These are phyloP conservation scores for Heliconius nattereri DNA, from an alignment of 1,140 invertebrate species.

Conservation along the genomic window DNA sequence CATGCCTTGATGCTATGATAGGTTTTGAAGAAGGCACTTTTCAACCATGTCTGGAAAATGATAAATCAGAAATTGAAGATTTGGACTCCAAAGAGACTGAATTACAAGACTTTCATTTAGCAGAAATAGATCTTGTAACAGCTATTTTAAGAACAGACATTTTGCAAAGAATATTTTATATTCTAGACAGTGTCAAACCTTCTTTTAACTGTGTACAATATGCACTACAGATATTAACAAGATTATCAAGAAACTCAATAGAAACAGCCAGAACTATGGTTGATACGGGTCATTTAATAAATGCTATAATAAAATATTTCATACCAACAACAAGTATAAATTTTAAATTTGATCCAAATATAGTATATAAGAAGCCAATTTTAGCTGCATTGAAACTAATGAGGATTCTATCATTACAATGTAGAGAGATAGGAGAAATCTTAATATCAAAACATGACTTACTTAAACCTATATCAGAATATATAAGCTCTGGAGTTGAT, in stretches of 20 bases:
- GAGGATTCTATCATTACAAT: slow-evolving; percentile 77
- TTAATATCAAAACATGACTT: slow-evolving; percentile 75
- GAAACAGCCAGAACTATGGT: slow-evolving; percentile 83
- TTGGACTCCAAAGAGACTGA: slow-evolving; percentile 84
- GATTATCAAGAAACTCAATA: slow-evolving; percentile 85
- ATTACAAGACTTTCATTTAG: slow-evolving; percentile 91
- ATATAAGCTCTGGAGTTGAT: slow-evolving; percentile 76
- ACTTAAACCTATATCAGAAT: slow-evolving; percentile 73
- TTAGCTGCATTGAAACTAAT: slow-evolving; percentile 80
- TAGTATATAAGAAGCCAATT: slow-evolving; percentile 74
- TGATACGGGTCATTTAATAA: slow-evolving; percentile 82
- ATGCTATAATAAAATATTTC: slow-evolving; percentile 83
- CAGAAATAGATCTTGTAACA: slow-evolving; percentile 88
- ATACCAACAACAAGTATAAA: slow-evolving; percentile 77
- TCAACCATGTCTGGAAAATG: slow-evolving; percentile 83
- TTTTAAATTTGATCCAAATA: slow-evolving; percentile 57
- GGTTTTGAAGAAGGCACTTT: slow-evolving; percentile 85
- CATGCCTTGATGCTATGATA: slow-evolving; percentile 85
- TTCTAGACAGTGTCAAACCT: slow-evolving; percentile 84
- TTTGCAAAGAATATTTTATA: slow-evolving; percentile 87
- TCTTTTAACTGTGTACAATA: slow-evolving; percentile 84
- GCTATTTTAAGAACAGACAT: slow-evolving; percentile 89
- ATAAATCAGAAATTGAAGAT: slow-evolving; percentile 79
- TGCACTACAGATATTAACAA: slow-evolving; percentile 86
- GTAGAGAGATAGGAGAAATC: slow-evolving; percentile 62